Percentiles rank a stretch among this genome's conserved stretches.
phyloP scores from a whole-genome alignment of 1,140 invertebrate species.

The Drosophila funebris region DNA sequence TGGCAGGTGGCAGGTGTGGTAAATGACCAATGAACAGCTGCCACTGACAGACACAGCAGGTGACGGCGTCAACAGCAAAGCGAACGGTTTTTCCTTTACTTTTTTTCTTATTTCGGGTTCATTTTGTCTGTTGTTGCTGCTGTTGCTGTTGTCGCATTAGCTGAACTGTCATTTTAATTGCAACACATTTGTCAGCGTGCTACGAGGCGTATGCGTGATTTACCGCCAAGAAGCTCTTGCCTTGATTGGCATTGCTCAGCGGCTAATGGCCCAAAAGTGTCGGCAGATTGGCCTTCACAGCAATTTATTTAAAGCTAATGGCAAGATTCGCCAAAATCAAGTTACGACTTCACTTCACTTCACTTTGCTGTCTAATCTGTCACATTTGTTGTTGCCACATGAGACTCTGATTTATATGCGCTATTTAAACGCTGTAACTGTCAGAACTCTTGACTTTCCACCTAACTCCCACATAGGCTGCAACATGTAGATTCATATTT shows the following conservation, averaged over 20 bases:
- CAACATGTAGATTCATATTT: background rate
- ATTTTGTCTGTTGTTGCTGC: constrained; percentile 3
- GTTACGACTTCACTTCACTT: constrained; percentile 11
- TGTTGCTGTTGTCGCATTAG: constrained; percentile 61
- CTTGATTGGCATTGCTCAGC: constrained; percentile 35
- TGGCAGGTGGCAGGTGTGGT: constrained; percentile 29
- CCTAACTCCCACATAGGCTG: background rate
- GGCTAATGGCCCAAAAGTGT: constrained; percentile 36
- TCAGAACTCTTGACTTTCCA: background rate
- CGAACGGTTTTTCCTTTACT: too few species aligned
- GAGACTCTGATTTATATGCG: background rate
- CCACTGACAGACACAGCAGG: constrained; percentile 54
- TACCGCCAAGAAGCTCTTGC: constrained; percentile 19
- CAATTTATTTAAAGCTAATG: constrained; percentile 30
- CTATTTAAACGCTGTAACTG: background rate
- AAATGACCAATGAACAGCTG: too few species aligned
- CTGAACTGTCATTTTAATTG: constrained; percentile 67
- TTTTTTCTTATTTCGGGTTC: background rate
- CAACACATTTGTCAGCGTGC: constrained; percentile 46
- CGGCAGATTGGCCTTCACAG: background rate
- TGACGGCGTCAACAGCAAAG: too few species aligned
- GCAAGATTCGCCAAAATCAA: constrained; percentile 2
- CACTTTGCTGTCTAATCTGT: background rate
- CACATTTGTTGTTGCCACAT: background rate
- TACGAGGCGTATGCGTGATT: constrained; percentile 38